Base-by-base conservation (phyloP, 2,113 vertebrate genomes). In the Aptenodytes patagonicus region DNA sequence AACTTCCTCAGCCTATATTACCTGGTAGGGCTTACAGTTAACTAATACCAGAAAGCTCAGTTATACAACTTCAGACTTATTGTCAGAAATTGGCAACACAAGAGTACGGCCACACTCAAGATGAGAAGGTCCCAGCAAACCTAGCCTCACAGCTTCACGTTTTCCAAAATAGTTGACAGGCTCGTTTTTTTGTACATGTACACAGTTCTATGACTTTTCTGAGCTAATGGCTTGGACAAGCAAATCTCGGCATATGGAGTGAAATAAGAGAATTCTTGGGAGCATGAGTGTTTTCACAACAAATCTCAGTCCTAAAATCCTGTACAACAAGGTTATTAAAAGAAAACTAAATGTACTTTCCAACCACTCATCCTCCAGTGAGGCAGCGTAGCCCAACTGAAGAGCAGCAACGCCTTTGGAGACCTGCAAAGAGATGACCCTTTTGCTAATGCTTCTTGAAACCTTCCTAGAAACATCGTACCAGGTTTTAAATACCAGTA, bases 141-240 rank as follows among this genome's bases (percentile, higher is more conserved):
- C 49, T 28, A 65, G 22, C 28, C 52, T 91, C 79, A 54, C 28
- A 86, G 82, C 28, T 77, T 38, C 49, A 18, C 2, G 1, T 28
- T 58, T 85, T 65, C 44, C 66, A 57, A 20, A 72, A 40, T 0
- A 66, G 36, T 0, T 78, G n/a, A 52, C 44, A 79, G 40, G 36
- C 14, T 83, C 14, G 10, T 36, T 70, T 66, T 66, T 75, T 12
- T 15, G 26, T 14, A 3, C 6, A 34, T 0, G 0, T 49, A 49
- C n/a, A 80, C 17, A 66, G 57, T 38, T 89, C 38, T 46, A 8
- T 3, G 42, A 7, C 28, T 65, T 68, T 60, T 89, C 58, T 49
- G 4, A 93, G n/a, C 32, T 73, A 68, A 77, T 5, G 29, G 51
- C 26, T 78, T 58, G 36, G 71, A 65, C 40, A 60, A 92, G 69